Conservation (phyloP, 1,140 invertebrate species). For the Brachionus koreanus region DNA sequence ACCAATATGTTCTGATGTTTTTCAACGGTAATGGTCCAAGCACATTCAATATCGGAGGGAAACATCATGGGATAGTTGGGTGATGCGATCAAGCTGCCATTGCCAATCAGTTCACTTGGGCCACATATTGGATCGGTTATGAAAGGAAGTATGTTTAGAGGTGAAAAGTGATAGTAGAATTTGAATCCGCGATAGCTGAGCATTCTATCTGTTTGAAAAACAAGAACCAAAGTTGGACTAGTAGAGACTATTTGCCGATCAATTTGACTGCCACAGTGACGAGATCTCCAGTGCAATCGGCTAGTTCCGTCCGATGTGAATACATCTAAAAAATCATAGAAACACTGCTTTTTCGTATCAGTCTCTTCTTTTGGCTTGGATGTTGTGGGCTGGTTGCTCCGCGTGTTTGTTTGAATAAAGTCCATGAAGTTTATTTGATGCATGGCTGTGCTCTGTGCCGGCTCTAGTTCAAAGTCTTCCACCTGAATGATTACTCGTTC, state of each 20-base stretch:
- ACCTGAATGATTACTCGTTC: conserved; percentile 35
- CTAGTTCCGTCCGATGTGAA: conserved; percentile 29
- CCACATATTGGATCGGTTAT: conserved; percentile 25
- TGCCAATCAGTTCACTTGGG: conserved; percentile 34
- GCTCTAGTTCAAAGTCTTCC: conserved; percentile 40
- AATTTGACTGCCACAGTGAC: conserved; percentile 25
- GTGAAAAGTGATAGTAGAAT: conserved; percentile 31
- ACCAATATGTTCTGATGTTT: conserved; percentile 25
- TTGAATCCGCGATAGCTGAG: conserved; percentile 27
- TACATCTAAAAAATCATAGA: conserved; percentile 41
- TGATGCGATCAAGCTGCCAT: conserved; percentile 18
- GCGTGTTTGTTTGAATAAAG: background rate
- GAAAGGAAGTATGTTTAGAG: conserved; percentile 32
- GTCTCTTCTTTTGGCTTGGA: background rate
- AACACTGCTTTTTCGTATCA: conserved; percentile 7
- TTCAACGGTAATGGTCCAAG: conserved; percentile 34
- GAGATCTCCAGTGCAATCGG: conserved; percentile 12
- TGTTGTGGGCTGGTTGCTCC: background rate
- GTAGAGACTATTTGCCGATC: conserved; percentile 33
- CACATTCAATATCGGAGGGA: conserved; percentile 25
- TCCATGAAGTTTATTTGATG: conserved; percentile 28
- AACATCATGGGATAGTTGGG: conserved; percentile 38
- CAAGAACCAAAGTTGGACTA: conserved; percentile 9
- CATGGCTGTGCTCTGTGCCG: background rate
- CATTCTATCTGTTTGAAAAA: conserved; percentile 43